Base-by-base conservation (phyloP, 1,140 invertebrate genomes). In the Metaphire vulgaris region DNA sequence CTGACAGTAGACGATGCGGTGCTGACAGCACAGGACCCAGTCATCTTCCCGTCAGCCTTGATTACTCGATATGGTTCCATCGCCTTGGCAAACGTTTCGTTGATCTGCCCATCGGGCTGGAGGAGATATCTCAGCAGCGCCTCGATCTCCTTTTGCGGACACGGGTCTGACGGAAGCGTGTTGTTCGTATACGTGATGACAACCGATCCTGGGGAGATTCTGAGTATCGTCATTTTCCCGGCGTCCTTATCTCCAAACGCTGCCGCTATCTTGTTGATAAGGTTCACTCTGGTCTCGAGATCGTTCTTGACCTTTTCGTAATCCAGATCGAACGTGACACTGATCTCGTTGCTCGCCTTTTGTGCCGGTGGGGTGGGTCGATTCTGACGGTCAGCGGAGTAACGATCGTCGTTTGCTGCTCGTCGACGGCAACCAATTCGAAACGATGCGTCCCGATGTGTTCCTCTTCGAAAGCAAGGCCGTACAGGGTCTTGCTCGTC, bases 371-470 rank as follows among this genome's bases (percentile, higher is more conserved):
- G 56, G 6, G 84, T 56, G 87, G 86, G 41, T 88, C 84, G 0
- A 95, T 91, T 73, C 90, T 89, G 0, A 95, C 92, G 56, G 92
- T 90, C 1, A 95, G 85, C 69, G 91, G 91, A 86, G 95, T 93
- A 65, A 89, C 92, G 1, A 91, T 91, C 56, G 88, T 90, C 71
- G 89, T 86, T 33, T 89, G 90, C 26, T 88, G 89, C 79, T 90
- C 91, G 78, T 88, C 87, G 81, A 91, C 89, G 73, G 90, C 91
- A 65, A 85, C 90, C 81, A 96, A 84, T 78, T 92, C 89, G 83
- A 94, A 96, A 79, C 93, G 34, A 29, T 75, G 68, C 74, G 29
- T 70, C 41, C 77, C 73, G n/a, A 71, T 29, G 34, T 78, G 31
- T 26, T 32, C 73, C n/a, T n/a, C n/a, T 2, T 65, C 30, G 26